Percentiles rank a stretch among this genome's conserved stretches.
phyloP scores from a whole-genome alignment of 1,140 invertebrate genomes.

The Ceratina japonica region DNA sequence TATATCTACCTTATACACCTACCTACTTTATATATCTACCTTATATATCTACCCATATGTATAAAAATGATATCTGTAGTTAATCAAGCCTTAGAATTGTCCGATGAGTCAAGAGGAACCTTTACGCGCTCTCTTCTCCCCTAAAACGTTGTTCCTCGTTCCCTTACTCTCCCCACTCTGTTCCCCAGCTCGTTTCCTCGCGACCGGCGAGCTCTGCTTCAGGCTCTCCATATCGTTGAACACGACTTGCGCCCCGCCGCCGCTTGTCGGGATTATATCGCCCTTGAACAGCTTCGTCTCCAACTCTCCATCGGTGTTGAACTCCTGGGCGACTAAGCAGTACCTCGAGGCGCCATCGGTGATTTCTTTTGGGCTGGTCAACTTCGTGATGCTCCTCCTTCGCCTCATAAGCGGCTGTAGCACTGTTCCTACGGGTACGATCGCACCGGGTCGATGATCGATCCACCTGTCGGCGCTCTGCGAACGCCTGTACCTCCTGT shows the following conservation, averaged over 20 bases:
- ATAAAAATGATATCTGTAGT: too few species aligned
- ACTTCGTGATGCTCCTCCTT: slow-evolving; percentile 90
- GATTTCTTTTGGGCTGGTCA: slow-evolving; percentile 82
- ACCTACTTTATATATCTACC: too few species aligned
- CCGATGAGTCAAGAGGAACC: too few species aligned
- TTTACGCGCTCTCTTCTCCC: too few species aligned
- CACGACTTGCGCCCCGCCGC: slow-evolving; percentile 96
- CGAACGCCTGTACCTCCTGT: slow-evolving; percentile 85
- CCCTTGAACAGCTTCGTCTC: slow-evolving; percentile 97
- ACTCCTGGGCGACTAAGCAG: slow-evolving; percentile 93
- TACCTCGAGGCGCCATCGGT: slow-evolving; percentile 88
- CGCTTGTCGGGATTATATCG: slow-evolving; percentile 94
- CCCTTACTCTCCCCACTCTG: not conserved
- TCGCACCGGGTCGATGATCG: slow-evolving; percentile 90
- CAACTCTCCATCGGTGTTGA: slow-evolving; percentile 93
- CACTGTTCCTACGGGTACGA: slow-evolving; percentile 90
- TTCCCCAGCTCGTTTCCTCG: slow-evolving; percentile 72
- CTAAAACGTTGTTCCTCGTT: not conserved
- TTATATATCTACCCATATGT: too few species aligned
- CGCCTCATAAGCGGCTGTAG: slow-evolving; percentile 91
- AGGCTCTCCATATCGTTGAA: slow-evolving; percentile 97
- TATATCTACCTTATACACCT: too few species aligned
- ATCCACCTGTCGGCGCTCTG: slow-evolving; percentile 92
- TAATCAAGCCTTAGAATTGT: too few species aligned
- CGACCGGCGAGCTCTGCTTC: slow-evolving; percentile 89